Base-by-base conservation (phyloP, 2,113 vertebrate species). In the Xenus cinereus region DNA sequence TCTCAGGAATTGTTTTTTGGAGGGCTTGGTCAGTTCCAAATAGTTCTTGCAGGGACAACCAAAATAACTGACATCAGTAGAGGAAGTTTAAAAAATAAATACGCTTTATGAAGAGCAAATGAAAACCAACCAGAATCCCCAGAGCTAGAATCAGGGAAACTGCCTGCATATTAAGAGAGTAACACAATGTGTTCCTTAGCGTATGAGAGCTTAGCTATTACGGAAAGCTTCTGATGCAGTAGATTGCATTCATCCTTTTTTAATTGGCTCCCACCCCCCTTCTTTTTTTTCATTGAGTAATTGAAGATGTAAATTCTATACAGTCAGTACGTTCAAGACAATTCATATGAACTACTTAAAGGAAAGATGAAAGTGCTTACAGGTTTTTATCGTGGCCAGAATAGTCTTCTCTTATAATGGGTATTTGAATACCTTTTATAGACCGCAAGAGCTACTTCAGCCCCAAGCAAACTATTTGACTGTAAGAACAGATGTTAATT, bases 401-500 rank as follows among this genome's bases (percentile, higher is more conserved):
- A 68, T 39, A 64, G 15, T 26, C 27, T 11, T 62, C 14, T 50
- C 74, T 72, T 56, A 64, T 22, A 51, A 56, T 7, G 73, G 19
- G 4, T 7, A 19, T 93, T 90, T 88, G 37, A 87, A 59, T 32
- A 85, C 4, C 27, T 76, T 85, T 79, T 86, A 66, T 69, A 92
- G 53, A 83, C 10, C 37, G 74, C 26, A 37, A 66, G 67, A 83
- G 39, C 32, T 90, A 54, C 63, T 88, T 88, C 28, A 92, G 18
- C 27, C 28, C 14, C 16, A 92, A 69, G 9, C 2, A 83, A 92
- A 64, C n/a, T 51, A 22, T 83, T 73, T 89, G 48, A n/a, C 27
- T 54, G 3, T 66, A 90, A 76, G 63, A 86, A 41, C 17, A 90
- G n/a, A 62, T 90, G 57, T 79, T 82, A 93, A 60, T 72, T 82